Evolutionary conservation across 2,113 vertebrate species (phyloP).

Genomic region (Cebidichthys violaceus): DNA sequence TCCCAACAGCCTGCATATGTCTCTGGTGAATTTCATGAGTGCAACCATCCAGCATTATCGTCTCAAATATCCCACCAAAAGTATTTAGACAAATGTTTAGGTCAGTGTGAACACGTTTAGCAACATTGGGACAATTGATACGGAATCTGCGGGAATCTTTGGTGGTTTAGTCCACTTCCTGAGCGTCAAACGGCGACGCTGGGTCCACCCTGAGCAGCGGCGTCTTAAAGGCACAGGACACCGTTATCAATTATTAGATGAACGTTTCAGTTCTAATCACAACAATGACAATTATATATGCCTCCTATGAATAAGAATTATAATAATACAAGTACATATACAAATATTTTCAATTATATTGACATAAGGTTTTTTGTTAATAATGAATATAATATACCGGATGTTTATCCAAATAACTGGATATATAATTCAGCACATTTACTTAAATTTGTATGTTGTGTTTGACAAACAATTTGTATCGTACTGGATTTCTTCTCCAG

Average conservation of each 20-base stretch:
- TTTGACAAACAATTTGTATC: background rate
- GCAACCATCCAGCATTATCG: conserved; percentile 85
- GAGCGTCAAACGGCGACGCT: conserved; percentile 67
- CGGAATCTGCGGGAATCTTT: conserved; percentile 72
- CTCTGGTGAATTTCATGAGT: conserved; percentile 84
- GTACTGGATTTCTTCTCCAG: background rate
- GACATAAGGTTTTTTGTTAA: background rate
- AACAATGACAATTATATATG: background rate
- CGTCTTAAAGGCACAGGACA: conserved; percentile 81
- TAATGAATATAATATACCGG: background rate
- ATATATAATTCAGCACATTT: background rate
- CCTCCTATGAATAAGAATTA: background rate
- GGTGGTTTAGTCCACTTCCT: conserved; percentile 81
- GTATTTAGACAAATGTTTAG: background rate
- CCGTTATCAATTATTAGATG: background rate
- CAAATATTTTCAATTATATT: background rate
- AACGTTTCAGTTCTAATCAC: background rate
- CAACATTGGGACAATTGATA: conserved; percentile 32
- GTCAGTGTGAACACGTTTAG: conserved; percentile 16
- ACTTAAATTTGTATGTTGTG: background rate
- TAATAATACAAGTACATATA: background rate
- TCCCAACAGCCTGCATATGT: conserved; percentile 82
- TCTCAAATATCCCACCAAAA: conserved; percentile 28
- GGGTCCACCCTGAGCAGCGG: conserved; percentile 54
- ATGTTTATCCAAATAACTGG: background rate